Conservation (phyloP, 2,797 vertebrate species). For the Holocentrus rufus region DNA sequence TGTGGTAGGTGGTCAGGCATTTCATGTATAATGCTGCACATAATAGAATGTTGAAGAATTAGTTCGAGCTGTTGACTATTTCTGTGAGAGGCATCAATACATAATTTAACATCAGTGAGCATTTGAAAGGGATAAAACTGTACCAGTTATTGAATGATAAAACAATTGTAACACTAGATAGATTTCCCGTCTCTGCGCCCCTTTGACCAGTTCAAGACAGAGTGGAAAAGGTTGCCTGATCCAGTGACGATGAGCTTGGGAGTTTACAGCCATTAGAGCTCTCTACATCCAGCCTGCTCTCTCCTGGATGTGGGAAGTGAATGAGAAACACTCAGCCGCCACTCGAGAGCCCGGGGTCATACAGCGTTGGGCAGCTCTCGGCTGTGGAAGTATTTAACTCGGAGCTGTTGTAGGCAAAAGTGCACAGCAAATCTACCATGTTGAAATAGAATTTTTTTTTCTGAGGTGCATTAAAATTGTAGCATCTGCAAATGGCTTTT, state of each 20-base stretch:
- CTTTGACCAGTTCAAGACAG: conserved; percentile 23
- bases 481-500: conserved; percentile 15
- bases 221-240: conserved; percentile 8
- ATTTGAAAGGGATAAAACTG: too few relatives aligned
- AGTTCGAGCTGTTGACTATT: too few relatives aligned
- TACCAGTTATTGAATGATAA: conserved; percentile 1
- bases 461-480: too few relatives aligned
- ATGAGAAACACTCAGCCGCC: conserved; percentile 15
- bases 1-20: too few relatives aligned
- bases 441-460: conserved; percentile 21
- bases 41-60: too few relatives aligned
- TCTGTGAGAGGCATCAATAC: too few relatives aligned
- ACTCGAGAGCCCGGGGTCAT: conserved; percentile 13
- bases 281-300: conserved; percentile 17
- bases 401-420: conserved; percentile 12
- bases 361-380: conserved; percentile 6
- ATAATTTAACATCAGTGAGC: too few relatives aligned
- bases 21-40: too few relatives aligned
- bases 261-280: background rate
- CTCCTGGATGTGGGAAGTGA: conserved; percentile 11
- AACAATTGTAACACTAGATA: background rate
- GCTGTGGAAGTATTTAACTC: background rate
- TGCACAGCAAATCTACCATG: background rate
- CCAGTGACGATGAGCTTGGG: conserved; percentile 9
- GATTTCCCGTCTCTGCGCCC: background rate